Evolutionary conservation across 2,888 invertebrate genomes (phyloP), one percentile per base, ranked within the genome.

Genomic region (Meiosimyza platycephala): DNA sequence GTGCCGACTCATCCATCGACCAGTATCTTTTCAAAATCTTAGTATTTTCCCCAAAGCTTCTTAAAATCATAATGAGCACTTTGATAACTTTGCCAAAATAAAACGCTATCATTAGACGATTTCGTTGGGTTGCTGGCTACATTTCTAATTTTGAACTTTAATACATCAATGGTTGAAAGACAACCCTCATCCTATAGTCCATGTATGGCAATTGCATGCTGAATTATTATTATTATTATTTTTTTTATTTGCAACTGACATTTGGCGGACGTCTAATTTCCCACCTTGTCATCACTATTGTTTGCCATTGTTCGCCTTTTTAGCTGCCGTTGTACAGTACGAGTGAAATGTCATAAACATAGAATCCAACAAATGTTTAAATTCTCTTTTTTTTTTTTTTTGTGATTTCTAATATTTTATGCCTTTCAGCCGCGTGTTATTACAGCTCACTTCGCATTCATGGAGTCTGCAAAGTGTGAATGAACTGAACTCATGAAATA

Each of bases 201-300:
- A 40, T 40, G 9, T 9, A 40, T 40, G 40, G 9, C 40, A 40
- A 40, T 40, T 40, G 40, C 9, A 9, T 40, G 40, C 9, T 40
- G 9, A 6, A 9, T 40, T 40, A 40, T 40, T 40, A 40, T 40
- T 9, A 28, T 28, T 28, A 4, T 28, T 28, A 4, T 28, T 16
- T 63, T 13, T 63, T 16, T 40, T 51, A 59, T n/a, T 50, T 75
- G 76, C 51, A 67, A 64, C 59, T 78, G 77, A 78, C 77, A 77
- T 71, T 75, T 64, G 54, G 74, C 69, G 75, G 77, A 77, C 78
- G 76, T 72, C 75, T 75, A 78, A 78, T 78, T 78, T 78, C 72
- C 77, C 75, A 77, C 78, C 77, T 78, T 78, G 72, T 73, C 72
- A 75, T 72, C 72, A 74, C 63, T 71, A 75, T 76, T 76, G 78